Evolutionary conservation across 2,113 vertebrate genomes (phyloP).

Genomic region (Crotalus tigris): DNA sequence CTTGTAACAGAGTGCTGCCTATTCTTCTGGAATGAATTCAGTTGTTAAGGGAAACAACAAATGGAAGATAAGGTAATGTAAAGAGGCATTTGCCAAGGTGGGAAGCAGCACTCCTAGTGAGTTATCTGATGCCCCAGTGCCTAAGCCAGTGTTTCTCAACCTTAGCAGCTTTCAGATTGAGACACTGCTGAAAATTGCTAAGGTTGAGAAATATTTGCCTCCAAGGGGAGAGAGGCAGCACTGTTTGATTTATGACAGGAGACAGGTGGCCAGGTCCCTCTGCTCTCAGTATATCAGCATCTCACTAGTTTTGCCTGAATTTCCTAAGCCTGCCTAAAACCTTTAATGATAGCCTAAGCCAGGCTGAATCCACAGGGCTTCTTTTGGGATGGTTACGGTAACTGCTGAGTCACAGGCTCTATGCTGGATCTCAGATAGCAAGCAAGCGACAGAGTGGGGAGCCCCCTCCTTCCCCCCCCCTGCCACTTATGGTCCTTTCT

Average conservation of each 20-base stretch:
- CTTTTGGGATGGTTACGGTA: slow-evolving; percentile 21
- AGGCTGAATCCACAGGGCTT: neutral
- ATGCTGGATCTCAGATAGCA: slow-evolving; percentile 25
- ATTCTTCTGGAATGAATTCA: neutral
- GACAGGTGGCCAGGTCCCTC: neutral
- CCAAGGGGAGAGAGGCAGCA: neutral
- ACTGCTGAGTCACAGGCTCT: neutral
- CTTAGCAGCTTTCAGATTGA: neutral
- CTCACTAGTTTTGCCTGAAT: neutral
- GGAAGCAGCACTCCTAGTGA: neutral
- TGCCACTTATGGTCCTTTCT: neutral
- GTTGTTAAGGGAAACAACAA: neutral
- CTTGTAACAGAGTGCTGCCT: neutral
- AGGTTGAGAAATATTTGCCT: neutral
- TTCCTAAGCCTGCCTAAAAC: neutral
- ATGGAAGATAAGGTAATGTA: neutral
- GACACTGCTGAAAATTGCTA: neutral
- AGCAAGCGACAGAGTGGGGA: neutral
- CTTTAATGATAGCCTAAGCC: neutral
- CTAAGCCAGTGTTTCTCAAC: neutral
- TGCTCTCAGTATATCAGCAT: neutral
- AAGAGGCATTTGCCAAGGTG: neutral
- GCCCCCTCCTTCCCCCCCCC: neutral
- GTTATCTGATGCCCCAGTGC: neutral
- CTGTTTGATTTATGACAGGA: neutral